A percentile compares a stretch with the other conserved stretches of the same genome.
These are phyloP conservation scores for Grallaria varia DNA, from an alignment of 2,113 vertebrate species.

Conservation along the genomic window DNA sequence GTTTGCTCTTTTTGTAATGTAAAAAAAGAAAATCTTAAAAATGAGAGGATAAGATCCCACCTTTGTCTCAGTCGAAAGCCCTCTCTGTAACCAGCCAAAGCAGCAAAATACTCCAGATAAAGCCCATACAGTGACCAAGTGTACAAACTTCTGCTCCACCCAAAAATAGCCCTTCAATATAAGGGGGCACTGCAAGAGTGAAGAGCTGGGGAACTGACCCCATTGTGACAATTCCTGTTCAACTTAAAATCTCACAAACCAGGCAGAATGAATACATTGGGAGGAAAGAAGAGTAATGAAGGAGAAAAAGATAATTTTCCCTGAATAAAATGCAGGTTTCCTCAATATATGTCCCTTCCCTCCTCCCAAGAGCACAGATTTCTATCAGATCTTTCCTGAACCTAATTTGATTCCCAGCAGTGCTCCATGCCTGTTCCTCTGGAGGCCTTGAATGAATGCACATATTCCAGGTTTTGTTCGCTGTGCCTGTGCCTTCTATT, in stretches of 20 bases:
- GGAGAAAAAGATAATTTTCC: not conserved
- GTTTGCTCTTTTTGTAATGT: not conserved
- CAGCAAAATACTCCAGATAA: not conserved
- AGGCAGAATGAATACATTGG: not conserved
- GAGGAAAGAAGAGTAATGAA: not conserved
- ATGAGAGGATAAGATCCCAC: not conserved
- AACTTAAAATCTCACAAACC: not conserved
- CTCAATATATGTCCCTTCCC: not conserved
- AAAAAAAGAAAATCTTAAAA: not conserved
- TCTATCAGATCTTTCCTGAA: not conserved
- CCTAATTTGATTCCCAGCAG: not conserved
- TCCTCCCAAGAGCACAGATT: not conserved
- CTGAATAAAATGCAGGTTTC: not conserved
- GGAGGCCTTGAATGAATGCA: not conserved
- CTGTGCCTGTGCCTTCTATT: not conserved
- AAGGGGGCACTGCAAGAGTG: not conserved
- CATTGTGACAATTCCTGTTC: not conserved
- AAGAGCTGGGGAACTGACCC: not conserved
- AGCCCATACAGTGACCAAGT: not conserved
- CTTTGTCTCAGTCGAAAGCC: not conserved
- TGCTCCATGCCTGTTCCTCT: not conserved
- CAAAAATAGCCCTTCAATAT: not conserved
- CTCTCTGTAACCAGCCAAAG: not conserved
- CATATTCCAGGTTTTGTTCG: not conserved
- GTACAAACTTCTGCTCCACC: not conserved